phyloP scores from a whole-genome alignment of 2,113 vertebrate genomes.

The Dipodomys spectabilis region DNA sequence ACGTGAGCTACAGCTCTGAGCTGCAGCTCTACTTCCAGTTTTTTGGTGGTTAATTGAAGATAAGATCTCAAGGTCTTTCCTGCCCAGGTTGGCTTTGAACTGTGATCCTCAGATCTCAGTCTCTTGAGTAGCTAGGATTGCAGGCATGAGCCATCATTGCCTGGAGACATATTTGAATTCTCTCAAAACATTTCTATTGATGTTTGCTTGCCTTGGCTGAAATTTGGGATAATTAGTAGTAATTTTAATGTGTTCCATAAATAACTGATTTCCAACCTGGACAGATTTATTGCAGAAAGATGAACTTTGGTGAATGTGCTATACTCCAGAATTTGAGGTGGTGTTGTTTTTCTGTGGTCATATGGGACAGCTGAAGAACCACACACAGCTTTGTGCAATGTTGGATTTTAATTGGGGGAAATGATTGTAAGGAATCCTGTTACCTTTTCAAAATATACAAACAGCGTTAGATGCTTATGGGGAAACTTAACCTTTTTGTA shows the following conservation, averaged over 20 bases:
- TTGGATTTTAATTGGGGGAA: conserved; percentile 58
- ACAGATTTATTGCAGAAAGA: conserved; percentile 62
- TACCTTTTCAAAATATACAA: conserved; percentile 31
- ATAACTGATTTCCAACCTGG: conserved; percentile 46
- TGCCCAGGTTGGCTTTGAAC: no score
- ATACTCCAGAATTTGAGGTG: conserved; percentile 57
- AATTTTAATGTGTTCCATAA: conserved; percentile 36
- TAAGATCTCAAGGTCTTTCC: no score
- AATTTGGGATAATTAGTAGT: conserved; percentile 10
- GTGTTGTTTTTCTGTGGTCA: conserved; percentile 20
- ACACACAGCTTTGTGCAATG: background rate
- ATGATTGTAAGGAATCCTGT: conserved; percentile 52
- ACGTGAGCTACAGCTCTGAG: no score
- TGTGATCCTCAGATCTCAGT: no score
- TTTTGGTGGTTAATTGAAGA: no score
- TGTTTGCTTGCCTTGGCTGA: conserved; percentile 48
- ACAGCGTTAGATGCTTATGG: background rate
- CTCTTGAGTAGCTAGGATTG: no score
- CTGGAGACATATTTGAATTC: background rate
- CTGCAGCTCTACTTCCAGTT: no score
- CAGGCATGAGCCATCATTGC: no score
- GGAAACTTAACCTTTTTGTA: conserved; percentile 55
- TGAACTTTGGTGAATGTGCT: conserved; percentile 44
- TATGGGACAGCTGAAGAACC: conserved; percentile 59
- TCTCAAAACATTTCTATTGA: background rate